Evolutionary conservation across 2,113 vertebrate species (phyloP).

Genomic region (Ammodytes dubius): DNA sequence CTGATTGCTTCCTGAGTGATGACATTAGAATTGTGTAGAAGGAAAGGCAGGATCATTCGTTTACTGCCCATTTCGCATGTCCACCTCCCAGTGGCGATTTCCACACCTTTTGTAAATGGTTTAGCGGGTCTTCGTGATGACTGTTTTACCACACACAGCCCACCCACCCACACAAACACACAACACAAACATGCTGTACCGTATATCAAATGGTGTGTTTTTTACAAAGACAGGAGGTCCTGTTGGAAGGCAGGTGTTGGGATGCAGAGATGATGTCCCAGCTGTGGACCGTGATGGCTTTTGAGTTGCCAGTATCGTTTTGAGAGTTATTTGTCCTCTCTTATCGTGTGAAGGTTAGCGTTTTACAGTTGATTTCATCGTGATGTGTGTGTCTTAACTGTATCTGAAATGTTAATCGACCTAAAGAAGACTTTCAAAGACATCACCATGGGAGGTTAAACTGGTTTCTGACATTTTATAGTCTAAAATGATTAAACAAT

Average conservation of each 20-base stretch:
- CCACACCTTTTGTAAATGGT: slow-evolving; percentile 64
- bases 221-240: slow-evolving; percentile 43
- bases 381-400: not conserved
- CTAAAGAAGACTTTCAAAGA: not conserved
- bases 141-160: slow-evolving; percentile 38
- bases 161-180: slow-evolving; percentile 27
- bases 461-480: not conserved
- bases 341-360: not conserved
- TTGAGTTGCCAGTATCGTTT: not conserved
- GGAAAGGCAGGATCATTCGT: not conserved
- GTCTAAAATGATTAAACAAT: not conserved
- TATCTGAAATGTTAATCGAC: not conserved
- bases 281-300: not conserved
- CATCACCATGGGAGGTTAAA: not conserved
- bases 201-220: slow-evolving; percentile 25
- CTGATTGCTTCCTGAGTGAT: not conserved
- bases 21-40: not conserved
- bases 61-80: slow-evolving; percentile 27
- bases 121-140: slow-evolving; percentile 43
- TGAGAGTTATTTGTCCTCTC: not conserved
- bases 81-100: slow-evolving; percentile 28
- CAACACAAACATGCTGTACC: slow-evolving; percentile 17
- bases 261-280: not conserved
- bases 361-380: not conserved
- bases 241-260: slow-evolving; percentile 50